Evolutionary conservation across 2,797 vertebrate species (phyloP).

Genomic region (Darevskia nairensis): DNA sequence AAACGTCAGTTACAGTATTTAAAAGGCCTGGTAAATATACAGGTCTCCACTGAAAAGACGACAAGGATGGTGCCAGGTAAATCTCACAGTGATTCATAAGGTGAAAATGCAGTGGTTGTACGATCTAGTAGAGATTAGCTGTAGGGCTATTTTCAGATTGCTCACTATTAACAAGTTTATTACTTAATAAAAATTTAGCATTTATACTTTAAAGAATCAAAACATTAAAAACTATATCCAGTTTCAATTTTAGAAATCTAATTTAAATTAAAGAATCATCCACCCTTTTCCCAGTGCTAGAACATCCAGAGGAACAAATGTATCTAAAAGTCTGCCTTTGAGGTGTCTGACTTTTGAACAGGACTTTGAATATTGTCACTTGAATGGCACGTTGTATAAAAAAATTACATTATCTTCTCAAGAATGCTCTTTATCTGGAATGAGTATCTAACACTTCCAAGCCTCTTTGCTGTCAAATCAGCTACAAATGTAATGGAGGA

Average conservation of each 20-base stretch:
- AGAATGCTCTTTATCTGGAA: neutral
- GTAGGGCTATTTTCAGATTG: neutral
- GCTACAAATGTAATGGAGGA: neutral
- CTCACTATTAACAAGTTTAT: neutral
- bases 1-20: too few species aligned
- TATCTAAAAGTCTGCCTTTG: conserved; percentile 4
- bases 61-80: too few species aligned
- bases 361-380: neutral
- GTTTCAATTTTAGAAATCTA: neutral
- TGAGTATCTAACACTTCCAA: conserved; percentile 1
- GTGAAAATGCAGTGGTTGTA: neutral
- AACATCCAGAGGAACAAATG: neutral
- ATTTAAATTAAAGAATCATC: neutral
- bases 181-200: neutral
- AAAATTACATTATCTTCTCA: conserved; percentile 5
- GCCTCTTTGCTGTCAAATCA: neutral
- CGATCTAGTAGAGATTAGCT: neutral
- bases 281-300: neutral
- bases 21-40: too few species aligned
- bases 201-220: neutral
- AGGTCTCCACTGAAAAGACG: too few species aligned
- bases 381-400: neutral
- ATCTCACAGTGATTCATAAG: too few species aligned
- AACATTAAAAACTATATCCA: neutral
- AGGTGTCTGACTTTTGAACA: neutral